phyloP scores from a whole-genome alignment of 2,888 invertebrate genomes.

The Aromia moschata region DNA sequence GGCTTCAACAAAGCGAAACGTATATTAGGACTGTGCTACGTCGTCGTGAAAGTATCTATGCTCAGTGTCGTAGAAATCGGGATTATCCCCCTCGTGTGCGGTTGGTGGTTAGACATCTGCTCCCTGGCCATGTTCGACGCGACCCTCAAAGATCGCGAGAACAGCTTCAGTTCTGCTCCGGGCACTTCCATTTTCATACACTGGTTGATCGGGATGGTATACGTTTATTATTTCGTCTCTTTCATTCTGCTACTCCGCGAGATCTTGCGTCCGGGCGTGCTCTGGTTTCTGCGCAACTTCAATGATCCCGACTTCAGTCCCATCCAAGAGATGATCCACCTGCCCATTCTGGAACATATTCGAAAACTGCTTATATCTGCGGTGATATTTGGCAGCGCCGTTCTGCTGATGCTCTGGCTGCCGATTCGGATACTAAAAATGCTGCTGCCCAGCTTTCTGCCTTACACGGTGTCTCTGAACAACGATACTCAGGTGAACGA shows the following conservation, averaged over 20 bases:
- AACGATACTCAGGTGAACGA: slow-evolving; percentile 91
- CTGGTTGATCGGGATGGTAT: slow-evolving; percentile 99
- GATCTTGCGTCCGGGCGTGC: slow-evolving; percentile 93
- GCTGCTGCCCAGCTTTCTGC: slow-evolving; percentile 87
- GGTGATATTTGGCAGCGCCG: slow-evolving; percentile 95
- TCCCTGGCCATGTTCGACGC: slow-evolving; percentile 93
- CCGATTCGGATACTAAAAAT: slow-evolving; percentile 88
- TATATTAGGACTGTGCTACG: slow-evolving; percentile 91
- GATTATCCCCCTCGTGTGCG: slow-evolving; percentile 94
- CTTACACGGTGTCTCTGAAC: slow-evolving; percentile 89
- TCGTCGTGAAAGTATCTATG: slow-evolving; percentile 90
- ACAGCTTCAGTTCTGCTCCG: slow-evolving; percentile 12
- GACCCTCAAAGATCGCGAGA: slow-evolving; percentile 65
- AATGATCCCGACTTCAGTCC: slow-evolving; percentile 99
- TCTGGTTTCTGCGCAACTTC: slow-evolving; percentile 97
- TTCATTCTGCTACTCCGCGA: slow-evolving; percentile 93
- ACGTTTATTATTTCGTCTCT: slow-evolving; percentile 98
- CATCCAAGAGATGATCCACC: slow-evolving; percentile 98
- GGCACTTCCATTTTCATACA: slow-evolving; percentile 70
- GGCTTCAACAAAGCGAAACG: slow-evolving; percentile 83
- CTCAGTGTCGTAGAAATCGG: slow-evolving; percentile 97
- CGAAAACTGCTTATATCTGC: slow-evolving; percentile 91
- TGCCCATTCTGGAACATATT: slow-evolving; percentile 91
- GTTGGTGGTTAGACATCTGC: slow-evolving; percentile 99
- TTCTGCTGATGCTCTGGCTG: slow-evolving; percentile 94